A percentile compares a stretch with the other conserved stretches of the same genome.
Conservation (phyloP, 35 echinoderm and acorn worm species). For the Ophioderma brevispina region DNA sequence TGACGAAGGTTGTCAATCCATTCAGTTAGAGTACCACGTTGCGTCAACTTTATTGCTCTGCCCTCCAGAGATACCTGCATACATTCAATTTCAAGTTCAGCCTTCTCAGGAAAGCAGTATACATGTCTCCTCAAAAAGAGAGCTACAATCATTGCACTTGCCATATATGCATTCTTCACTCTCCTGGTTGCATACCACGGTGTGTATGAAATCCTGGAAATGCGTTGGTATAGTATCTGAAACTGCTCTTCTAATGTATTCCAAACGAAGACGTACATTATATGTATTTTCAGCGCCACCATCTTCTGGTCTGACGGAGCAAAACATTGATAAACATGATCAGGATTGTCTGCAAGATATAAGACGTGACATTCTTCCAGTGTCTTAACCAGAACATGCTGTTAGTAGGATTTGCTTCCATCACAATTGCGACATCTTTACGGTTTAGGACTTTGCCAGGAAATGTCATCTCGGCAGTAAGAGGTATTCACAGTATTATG, state of each 20-base stretch:
- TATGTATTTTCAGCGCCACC: conserved; percentile 29
- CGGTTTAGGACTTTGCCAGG: no score
- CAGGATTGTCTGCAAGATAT: no score
- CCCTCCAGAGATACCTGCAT: background rate
- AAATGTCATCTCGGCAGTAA: no score
- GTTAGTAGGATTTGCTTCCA: no score
- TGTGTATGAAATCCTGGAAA: conserved; percentile 20
- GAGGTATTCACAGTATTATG: no score
- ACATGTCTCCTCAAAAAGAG: background rate
- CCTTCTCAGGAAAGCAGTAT: background rate
- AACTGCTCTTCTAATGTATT: conserved; percentile 6
- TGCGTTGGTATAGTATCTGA: conserved; percentile 8
- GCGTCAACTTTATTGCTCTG: background rate
- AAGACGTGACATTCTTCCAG: no score
- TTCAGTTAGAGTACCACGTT: background rate
- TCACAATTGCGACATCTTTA: no score
- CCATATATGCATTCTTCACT: background rate
- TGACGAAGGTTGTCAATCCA: no score
- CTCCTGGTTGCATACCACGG: conserved; percentile 27
- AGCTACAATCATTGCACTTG: background rate
- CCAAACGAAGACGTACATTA: conserved; percentile 30
- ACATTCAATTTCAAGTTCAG: background rate
- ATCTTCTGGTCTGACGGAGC: conserved; percentile 11
- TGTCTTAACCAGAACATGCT: no score
- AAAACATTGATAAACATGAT: no score